A percentile compares a stretch with the other conserved stretches of the same genome.
These are phyloP conservation scores for Cheirogaleus medius DNA, from an alignment of 2,113 vertebrate genomes.

Conservation along the genomic window DNA sequence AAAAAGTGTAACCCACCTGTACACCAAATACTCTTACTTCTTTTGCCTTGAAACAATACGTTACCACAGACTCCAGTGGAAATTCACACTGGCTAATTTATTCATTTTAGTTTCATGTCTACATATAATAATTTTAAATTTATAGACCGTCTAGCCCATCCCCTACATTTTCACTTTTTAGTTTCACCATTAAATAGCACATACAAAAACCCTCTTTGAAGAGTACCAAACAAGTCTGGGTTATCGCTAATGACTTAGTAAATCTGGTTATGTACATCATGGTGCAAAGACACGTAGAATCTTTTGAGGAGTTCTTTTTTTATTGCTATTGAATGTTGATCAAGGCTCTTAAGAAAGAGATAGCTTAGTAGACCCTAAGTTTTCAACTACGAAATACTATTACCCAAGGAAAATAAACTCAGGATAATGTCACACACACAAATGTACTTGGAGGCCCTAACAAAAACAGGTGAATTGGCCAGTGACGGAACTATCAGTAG, in stretches of 20 bases:
- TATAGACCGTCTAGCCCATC: not conserved
- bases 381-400: not conserved
- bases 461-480: not conserved
- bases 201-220: not conserved
- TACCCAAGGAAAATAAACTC: conserved; percentile 1
- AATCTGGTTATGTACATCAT: not conserved
- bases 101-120: not conserved
- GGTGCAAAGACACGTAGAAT: not conserved
- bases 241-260: not conserved
- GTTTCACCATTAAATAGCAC: not conserved
- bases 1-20: not conserved
- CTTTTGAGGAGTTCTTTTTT: not conserved
- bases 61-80: not conserved
- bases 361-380: not conserved
- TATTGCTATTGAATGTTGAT: not conserved
- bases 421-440: not conserved
- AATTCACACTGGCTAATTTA: not conserved
- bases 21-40: not conserved
- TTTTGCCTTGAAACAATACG: not conserved
- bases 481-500: not conserved
- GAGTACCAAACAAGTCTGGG: not conserved
- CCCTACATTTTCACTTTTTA: not conserved
- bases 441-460: not conserved
- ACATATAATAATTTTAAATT: not conserved
- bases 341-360: not conserved